Percentiles rank a stretch among this genome's conserved stretches.
phyloP scores from a whole-genome alignment of 2,797 vertebrate genomes.

The Danio albolineatus region DNA sequence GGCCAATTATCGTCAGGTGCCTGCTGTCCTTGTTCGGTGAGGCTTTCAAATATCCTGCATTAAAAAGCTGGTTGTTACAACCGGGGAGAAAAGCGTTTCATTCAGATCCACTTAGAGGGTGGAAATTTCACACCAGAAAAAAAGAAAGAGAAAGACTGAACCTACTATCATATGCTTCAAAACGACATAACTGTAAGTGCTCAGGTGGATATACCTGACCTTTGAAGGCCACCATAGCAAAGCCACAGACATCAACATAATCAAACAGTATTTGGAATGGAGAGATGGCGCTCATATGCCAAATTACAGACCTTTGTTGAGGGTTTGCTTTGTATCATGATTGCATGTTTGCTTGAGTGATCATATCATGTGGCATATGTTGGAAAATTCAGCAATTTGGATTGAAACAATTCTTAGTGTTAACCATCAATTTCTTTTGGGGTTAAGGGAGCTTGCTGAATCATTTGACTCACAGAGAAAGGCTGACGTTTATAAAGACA shows the following conservation, averaged over 20 bases:
- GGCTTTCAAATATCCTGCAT: slow-evolving; percentile 75
- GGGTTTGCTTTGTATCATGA: slow-evolving; percentile 37
- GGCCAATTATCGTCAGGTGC: slow-evolving; percentile 77
- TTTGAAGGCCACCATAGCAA: slow-evolving; percentile 62
- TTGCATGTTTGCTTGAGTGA: slow-evolving; percentile 47
- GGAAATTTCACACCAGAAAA: slow-evolving; percentile 65
- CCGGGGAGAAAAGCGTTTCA: slow-evolving; percentile 71
- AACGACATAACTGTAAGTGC: slow-evolving; percentile 15
- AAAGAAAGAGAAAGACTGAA: slow-evolving; percentile 21
- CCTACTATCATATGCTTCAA: slow-evolving; percentile 21
- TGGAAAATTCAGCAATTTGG: slow-evolving; percentile 4
- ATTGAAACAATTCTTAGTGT: slow-evolving; percentile 26
- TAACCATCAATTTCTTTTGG: background rate
- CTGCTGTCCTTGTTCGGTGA: slow-evolving; percentile 71
- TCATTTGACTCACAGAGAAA: slow-evolving; percentile 8
- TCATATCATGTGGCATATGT: slow-evolving; percentile 38
- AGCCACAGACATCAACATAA: slow-evolving; percentile 58
- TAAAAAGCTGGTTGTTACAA: slow-evolving; percentile 78
- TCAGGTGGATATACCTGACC: slow-evolving; percentile 37
- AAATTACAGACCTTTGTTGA: slow-evolving; percentile 59
- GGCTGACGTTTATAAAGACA: background rate
- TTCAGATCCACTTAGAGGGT: slow-evolving; percentile 67
- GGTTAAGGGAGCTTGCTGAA: background rate
- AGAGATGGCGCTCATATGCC: slow-evolving; percentile 17
- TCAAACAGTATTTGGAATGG: slow-evolving; percentile 45